Conservation (phyloP, 2,113 vertebrate genomes). For the Leuciscus idus region DNA sequence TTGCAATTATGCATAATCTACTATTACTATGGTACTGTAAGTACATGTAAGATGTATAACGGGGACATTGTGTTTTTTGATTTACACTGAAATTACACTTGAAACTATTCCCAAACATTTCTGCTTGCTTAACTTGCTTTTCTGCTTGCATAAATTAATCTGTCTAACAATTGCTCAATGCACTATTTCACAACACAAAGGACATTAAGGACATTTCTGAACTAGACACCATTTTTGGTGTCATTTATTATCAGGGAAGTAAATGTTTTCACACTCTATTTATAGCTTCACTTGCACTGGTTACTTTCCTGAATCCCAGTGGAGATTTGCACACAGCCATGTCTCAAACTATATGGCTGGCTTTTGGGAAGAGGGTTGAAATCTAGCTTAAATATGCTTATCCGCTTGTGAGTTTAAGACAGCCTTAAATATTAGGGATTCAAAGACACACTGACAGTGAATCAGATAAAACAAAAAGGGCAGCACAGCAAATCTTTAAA, state of each 20-base stretch:
- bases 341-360: conserved; percentile 19
- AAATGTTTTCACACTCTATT: background rate
- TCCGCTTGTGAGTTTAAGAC: conserved; percentile 76
- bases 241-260: background rate
- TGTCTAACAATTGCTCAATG: background rate
- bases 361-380: background rate
- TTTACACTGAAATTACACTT: background rate
- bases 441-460: conserved; percentile 62
- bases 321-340: background rate
- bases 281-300: background rate
- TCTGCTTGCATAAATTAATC: conserved; percentile 27
- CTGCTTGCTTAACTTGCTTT: conserved; percentile 17
- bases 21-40: too few species aligned
- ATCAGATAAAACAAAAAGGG: conserved; percentile 55
- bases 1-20: too few species aligned
- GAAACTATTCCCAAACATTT: background rate
- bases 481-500: conserved; percentile 50
- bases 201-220: conserved; percentile 5
- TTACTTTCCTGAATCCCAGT: background rate
- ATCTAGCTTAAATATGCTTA: conserved; percentile 19
- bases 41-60: too few species aligned
- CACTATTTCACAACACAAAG: background rate
- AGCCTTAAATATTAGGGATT: conserved; percentile 60
- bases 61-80: too few species aligned
- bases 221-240: conserved; percentile 24